Evolutionary conservation across 2,888 invertebrate genomes (phyloP).

Genomic region (Vesta saturnalis): DNA sequence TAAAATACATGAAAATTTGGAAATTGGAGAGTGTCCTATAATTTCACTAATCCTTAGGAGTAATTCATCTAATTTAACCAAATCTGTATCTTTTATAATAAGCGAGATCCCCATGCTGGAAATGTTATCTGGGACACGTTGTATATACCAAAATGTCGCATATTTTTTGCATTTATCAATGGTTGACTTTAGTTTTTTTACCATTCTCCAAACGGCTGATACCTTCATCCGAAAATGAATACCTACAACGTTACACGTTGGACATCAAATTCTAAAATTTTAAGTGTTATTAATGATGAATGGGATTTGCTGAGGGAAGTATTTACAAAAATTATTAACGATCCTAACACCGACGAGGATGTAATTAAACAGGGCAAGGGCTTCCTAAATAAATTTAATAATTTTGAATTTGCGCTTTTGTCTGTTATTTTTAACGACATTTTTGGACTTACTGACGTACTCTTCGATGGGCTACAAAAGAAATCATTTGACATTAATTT

Average conservation of each 20-base stretch:
- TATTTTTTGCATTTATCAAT: too few relatives aligned
- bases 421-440: slow-evolving; percentile 38
- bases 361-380: slow-evolving; percentile 34
- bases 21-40: too few relatives aligned
- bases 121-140: too few relatives aligned
- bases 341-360: slow-evolving; percentile 32
- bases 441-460: slow-evolving; percentile 35
- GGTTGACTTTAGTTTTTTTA: too few relatives aligned
- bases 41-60: too few relatives aligned
- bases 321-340: slow-evolving; percentile 31
- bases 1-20: too few relatives aligned
- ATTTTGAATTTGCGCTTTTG: slow-evolving; percentile 43
- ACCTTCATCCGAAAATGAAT: too few relatives aligned
- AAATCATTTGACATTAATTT: background rate
- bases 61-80: too few relatives aligned
- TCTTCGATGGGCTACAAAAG: slow-evolving; percentile 37
- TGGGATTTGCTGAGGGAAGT: slow-evolving; percentile 40
- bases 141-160: too few relatives aligned
- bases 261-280: slow-evolving; percentile 36
- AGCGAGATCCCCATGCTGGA: too few relatives aligned
- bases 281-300: slow-evolving; percentile 33
- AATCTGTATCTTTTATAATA: too few relatives aligned
- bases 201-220: too few relatives aligned
- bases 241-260: background rate
- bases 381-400: slow-evolving; percentile 40